Evolutionary conservation across 2,797 vertebrate species (phyloP).

Genomic region (Siniperca scherzeri): DNA sequence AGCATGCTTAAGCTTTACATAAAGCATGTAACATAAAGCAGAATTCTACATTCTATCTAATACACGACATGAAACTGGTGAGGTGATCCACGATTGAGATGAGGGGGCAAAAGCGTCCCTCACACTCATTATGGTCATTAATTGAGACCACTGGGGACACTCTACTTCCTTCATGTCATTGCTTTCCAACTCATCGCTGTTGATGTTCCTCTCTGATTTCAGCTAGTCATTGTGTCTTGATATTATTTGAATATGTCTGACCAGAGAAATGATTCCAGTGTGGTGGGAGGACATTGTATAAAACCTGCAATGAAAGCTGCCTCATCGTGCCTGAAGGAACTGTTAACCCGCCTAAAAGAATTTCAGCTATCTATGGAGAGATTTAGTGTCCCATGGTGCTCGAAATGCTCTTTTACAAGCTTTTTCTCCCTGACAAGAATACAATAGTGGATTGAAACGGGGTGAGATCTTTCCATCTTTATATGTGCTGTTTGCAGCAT

Average conservation of each 20-base stretch:
- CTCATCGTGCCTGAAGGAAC: constrained; percentile 17
- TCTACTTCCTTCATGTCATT: neutral
- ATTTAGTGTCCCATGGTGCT: constrained; percentile 23
- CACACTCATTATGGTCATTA: no score
- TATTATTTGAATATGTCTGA: constrained; percentile 12
- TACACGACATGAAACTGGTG: neutral
- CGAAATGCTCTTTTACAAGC: constrained; percentile 12
- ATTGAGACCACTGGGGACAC: neutral
- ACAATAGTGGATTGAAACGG: neutral
- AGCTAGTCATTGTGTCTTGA: neutral
- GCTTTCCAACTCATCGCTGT: neutral
- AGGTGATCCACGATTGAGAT: neutral
- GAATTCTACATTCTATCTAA: neutral
- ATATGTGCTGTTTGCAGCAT: neutral
- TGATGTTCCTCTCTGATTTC: neutral
- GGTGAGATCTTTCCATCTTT: neutral
- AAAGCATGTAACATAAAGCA: neutral
- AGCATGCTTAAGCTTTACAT: neutral
- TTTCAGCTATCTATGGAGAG: constrained; percentile 21
- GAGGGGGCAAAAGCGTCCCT: neutral
- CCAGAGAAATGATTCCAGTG: constrained; percentile 4
- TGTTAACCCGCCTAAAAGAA: constrained; percentile 26
- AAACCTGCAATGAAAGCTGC: constrained; percentile 18
- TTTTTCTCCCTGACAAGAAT: neutral
- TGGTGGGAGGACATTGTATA: constrained; percentile 15